Percentiles rank a stretch among this genome's conserved stretches.
phyloP scores from a whole-genome alignment of 2,797 vertebrate species.

The Bradypodion ventrale region DNA sequence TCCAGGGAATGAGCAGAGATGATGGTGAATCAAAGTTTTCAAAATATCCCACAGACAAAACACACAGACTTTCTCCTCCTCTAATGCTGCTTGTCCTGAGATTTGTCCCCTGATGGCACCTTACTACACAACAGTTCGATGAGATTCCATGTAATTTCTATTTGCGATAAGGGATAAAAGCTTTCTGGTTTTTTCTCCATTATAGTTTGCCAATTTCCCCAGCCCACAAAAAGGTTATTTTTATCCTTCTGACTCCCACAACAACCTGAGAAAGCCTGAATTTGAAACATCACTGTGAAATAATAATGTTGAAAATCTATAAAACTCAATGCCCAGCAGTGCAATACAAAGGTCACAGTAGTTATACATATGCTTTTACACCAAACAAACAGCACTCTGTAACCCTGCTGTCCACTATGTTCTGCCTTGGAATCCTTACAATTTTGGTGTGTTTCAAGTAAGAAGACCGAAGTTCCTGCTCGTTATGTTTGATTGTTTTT shows the following conservation, averaged over 20 bases:
- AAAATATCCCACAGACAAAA: no score
- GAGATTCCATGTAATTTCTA: no score
- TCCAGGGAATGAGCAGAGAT: no score
- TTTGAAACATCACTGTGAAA: neutral
- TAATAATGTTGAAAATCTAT: neutral
- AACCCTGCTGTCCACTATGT: neutral
- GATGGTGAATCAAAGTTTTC: no score
- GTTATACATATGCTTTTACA: neutral
- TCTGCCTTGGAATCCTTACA: neutral
- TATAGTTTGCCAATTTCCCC: neutral
- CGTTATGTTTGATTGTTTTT: no score
- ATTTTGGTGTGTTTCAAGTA: neutral
- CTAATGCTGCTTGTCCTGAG: no score
- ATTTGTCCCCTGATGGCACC: no score
- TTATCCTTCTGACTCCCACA: neutral
- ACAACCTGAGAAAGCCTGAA: neutral
- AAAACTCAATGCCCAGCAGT: neutral
- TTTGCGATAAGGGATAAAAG: no score
- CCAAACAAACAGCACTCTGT: neutral
- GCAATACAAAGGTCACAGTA: neutral
- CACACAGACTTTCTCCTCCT: no score
- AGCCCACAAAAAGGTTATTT: slow-evolving; percentile 9
- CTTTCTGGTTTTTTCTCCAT: neutral
- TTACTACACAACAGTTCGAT: no score
- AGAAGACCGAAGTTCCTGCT: no score